Base-by-base conservation (phyloP, 2,113 vertebrate genomes). In the Channa argus region DNA sequence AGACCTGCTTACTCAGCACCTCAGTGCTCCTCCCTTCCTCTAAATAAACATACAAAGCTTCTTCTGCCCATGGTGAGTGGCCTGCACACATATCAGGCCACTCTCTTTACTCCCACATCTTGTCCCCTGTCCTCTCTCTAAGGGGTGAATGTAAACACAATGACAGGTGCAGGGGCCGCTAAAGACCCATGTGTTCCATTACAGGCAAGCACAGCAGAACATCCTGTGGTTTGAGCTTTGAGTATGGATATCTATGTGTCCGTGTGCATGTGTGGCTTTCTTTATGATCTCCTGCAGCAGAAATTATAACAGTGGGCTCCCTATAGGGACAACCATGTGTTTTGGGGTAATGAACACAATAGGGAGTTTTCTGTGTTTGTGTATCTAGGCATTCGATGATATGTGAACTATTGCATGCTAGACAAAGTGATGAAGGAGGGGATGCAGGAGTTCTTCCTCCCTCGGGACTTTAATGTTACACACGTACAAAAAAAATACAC, bases 101-200 rank as follows among this genome's bases (percentile, higher is more conserved):
- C 75, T 84, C 71, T 52, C 45, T 72, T 82, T 60, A 74, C 77
- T 74, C 82, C 76, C 69, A 82, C 77, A 44, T 41, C 65, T 36
- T 46, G 33, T 54, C 71, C 56, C 50, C 53, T 77, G 54, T 76
- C 54, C 58, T 59, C 53, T 66, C 49, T 75, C 41, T 70, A 51
- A 37, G 77, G 69, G 78, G 72, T 56, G 72, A 89, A 64, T 80
- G 82, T 89, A 89, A 91, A 88, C 82, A 83, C 49, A 75, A 44
- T 59, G 83, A 91, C 91, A 92, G 91, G 91, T 92, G 91, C 87
- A 77, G 72, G 63, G 70, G 62, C 85, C 83, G 77, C 66, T 55
- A 72, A 86, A 84, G 58, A 72, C 79, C 62, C 82, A 83, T 76
- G 82, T 83, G 85, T 66, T 73, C 33, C 63, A 84, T 88, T 80